Base-by-base conservation (phyloP, 1,140 invertebrate genomes). In the Brachionus plicatilis region DNA sequence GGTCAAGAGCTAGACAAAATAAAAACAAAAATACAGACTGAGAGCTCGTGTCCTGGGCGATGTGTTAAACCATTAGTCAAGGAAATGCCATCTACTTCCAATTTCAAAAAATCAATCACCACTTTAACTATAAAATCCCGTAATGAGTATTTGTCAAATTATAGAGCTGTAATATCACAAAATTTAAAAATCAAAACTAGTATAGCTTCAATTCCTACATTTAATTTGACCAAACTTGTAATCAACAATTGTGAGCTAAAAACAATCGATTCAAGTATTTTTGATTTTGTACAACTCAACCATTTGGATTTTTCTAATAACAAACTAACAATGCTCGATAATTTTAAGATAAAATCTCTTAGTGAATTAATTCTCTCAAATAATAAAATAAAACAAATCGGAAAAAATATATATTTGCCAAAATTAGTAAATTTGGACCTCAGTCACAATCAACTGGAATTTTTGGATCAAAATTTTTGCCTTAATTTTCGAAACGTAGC, bases 301-400 rank as follows among this genome's bases (percentile, higher is more conserved):
- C 79, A 65, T 65, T 82, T 82, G 14, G 79, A 82, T 47, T 47
- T 82, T 29, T 43, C 50, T 17, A 45, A 37, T 60, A 82, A 82
- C 14, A 82, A 82, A 11, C 12, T 82, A 29, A 82, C 7, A 11
- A 12, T 20, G 7, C 12, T 82, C 12, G 79, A 82, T 14, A 47
- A 68, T 68, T 45, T 82, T 65, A 60, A 45, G 24, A 12, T 82
- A 2, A 37, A 41, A 12, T 45, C 53, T 43, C 27, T 82, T 7
- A 29, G 8, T 12, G 65, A 60, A 65, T 37, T 82, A 9, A 82
- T 65, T 68, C 43, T 82, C 2, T 68, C 53, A 17, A 41, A 60
- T 45, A 82, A 82, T n/a, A 8, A 82, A 68, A 60, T 82, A 60
- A 66, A 33, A 37, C 14, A 60, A 11, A 68, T 82, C 24, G 79